A percentile compares a stretch with the other conserved stretches of the same genome.
Conservation (phyloP, 2,113 vertebrate species). For the Odontesthes bonariensis region DNA sequence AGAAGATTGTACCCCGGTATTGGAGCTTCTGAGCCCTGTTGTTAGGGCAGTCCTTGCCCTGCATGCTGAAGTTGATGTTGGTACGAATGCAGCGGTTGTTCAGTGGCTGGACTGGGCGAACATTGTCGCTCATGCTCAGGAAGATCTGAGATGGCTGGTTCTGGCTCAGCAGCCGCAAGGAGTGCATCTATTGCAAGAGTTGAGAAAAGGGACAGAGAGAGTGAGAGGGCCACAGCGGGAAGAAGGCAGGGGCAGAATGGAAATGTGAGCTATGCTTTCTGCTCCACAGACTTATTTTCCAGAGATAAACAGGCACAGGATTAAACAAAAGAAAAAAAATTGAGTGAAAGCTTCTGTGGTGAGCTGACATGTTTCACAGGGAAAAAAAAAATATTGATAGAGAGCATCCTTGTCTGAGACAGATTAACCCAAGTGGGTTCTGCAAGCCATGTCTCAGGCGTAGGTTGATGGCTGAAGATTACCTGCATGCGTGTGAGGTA, state of each 20-base stretch:
- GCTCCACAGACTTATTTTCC: constrained; percentile 20
- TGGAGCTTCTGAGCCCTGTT: constrained; percentile 98
- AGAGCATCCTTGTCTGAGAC: constrained; percentile 16
- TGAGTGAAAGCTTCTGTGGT: background rate
- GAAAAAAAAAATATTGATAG: background rate
- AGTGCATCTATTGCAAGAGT: constrained; percentile 90
- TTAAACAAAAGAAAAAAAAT: constrained; percentile 4
- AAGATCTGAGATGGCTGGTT: constrained; percentile 99
- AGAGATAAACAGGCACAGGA: background rate
- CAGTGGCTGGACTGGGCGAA: constrained; percentile 95
- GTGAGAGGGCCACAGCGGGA: background rate
- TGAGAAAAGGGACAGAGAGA: background rate
- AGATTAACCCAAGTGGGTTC: background rate
- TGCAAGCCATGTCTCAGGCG: background rate
- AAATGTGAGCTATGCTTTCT: constrained; percentile 9
- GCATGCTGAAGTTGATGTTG: constrained; percentile 99
- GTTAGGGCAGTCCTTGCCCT: constrained; percentile 99
- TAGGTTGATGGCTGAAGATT: constrained; percentile 38
- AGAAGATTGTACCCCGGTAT: constrained; percentile 89
- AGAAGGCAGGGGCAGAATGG: background rate
- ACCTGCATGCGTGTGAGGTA: constrained; percentile 99
- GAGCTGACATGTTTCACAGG: constrained; percentile 16
- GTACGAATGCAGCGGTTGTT: constrained; percentile 99
- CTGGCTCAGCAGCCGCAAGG: constrained; percentile 97
- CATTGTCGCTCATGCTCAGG: constrained; percentile 99